Conservation (phyloP, 2,888 invertebrate genomes). For the Synanthedon tipuliformis region DNA sequence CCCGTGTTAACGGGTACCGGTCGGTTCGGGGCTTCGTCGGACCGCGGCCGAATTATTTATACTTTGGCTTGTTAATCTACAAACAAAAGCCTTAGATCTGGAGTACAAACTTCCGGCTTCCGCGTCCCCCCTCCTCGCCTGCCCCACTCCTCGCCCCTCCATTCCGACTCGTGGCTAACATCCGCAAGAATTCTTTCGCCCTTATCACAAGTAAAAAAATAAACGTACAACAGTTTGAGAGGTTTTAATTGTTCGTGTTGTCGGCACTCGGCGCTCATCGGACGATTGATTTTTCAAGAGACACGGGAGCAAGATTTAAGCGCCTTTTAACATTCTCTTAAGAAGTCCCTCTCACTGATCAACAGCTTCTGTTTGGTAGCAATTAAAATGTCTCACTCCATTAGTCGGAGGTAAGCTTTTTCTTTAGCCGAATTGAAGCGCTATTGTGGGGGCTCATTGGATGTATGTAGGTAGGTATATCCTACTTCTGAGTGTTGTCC, state of each 20-base stretch:
- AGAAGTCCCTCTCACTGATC: constrained; percentile 3
- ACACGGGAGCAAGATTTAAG: not conserved
- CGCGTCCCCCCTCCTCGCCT: constrained; percentile 2
- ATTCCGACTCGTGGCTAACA: constrained; percentile 10
- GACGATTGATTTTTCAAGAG: constrained; percentile 4
- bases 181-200: constrained; percentile 20
- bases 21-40: not conserved
- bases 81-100: constrained; percentile 50
- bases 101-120: constrained; percentile 26
- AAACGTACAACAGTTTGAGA: constrained; percentile 9
- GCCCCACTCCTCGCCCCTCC: not conserved
- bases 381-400: constrained; percentile 21
- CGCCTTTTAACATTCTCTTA: not conserved
- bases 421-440: too few species aligned
- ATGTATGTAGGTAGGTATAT: too few species aligned
- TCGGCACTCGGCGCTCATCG: not conserved
- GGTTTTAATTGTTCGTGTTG: constrained; percentile 9
- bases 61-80: constrained; percentile 37
- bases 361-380: constrained; percentile 12
- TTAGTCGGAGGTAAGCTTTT: constrained; percentile 6
- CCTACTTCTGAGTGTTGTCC: too few species aligned
- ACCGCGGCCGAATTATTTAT: constrained; percentile 12
- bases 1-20: not conserved
- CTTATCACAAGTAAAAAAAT: constrained; percentile 25
- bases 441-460: too few species aligned